A percentile compares a stretch with the other conserved stretches of the same genome.
Evolutionary conservation across 2,888 invertebrate species (phyloP).

Genomic region (Cheiracanthium punctorium): DNA sequence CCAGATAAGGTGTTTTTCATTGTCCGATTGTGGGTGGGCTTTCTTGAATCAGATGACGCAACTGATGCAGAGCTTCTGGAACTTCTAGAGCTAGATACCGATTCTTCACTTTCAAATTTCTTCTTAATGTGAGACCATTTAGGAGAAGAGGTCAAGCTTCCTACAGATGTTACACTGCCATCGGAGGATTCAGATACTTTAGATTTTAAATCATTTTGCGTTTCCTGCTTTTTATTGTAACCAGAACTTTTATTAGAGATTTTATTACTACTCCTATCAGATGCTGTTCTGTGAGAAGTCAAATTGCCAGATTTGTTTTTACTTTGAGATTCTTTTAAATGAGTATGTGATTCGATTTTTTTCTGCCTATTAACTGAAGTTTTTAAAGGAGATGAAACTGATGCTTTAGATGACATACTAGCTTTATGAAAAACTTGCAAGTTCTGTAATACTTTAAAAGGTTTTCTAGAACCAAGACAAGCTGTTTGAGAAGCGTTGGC

Average conservation of each 20-base stretch:
- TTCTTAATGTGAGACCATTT: slow-evolving; percentile 70
- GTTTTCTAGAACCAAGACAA: slow-evolving; percentile 28
- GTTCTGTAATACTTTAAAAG: slow-evolving; percentile 50
- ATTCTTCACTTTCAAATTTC: slow-evolving; percentile 54
- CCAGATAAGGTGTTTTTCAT: slow-evolving; percentile 31
- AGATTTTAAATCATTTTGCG: background rate
- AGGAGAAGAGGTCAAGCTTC: slow-evolving; percentile 63
- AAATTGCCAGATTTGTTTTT: slow-evolving; percentile 17
- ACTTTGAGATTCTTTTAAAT: slow-evolving; percentile 21
- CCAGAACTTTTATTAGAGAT: background rate
- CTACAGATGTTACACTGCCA: slow-evolving; percentile 30
- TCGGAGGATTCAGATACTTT: slow-evolving; percentile 14
- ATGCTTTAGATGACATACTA: slow-evolving; percentile 29
- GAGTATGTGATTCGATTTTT: slow-evolving; percentile 17
- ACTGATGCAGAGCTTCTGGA: background rate
- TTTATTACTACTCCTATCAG: background rate
- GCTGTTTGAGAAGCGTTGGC: slow-evolving; percentile 21
- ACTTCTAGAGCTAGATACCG: background rate
- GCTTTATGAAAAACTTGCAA: slow-evolving; percentile 38
- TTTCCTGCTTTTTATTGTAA: slow-evolving; percentile 26
- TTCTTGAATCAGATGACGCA: background rate
- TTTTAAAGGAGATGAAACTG: slow-evolving; percentile 42
- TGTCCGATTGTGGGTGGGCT: background rate
- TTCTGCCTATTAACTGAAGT: slow-evolving; percentile 34
- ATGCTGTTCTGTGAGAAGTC: slow-evolving; percentile 18